Evolutionary conservation across 2,113 vertebrate species (phyloP), one percentile per base, ranked within the genome.

Genomic region (Coregonus clupeaformis): DNA sequence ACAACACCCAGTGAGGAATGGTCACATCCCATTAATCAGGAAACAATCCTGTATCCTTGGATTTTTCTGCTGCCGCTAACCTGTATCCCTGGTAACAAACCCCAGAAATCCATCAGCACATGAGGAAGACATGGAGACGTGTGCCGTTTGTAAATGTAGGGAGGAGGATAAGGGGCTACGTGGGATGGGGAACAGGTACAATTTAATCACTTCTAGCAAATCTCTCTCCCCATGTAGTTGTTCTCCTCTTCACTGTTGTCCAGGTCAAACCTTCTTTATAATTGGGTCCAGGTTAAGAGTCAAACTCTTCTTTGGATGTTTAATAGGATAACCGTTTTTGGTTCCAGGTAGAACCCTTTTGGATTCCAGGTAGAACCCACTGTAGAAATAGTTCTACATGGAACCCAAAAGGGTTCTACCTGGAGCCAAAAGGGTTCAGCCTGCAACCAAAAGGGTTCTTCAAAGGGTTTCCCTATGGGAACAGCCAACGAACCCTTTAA

Each of bases 11-110:
- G 68, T 67, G 68, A 85, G 76, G 69, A 69, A 75, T 77, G 82
- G 84, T 83, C 84, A 82, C 78, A 83, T 85, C 80, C 85, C 73
- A 90, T 86, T 87, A 86, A 86, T 88, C 86, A 89, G 80, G 71
- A 30, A 75, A 59, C 60, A 9, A 20, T 20, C 1, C n/a, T 22
- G 64, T 83, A 82, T 82, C 68, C 62, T 75, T 76, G 52, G 1
- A 32, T 80, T 82, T 85, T 77, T 84, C 72, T 42, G 59, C 47
- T 77, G 9, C 36, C 7, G 36, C 7, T 42, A 42, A 83, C 74
- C 70, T 80, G 77, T 80, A 84, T 82, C 71, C 71, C 75, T 74
- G 78, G 70, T 62, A 79, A 65, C 72, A 86, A 76, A 78, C 59
- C 18, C 77, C 71, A 80, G 83, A 42, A 42, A 82, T 86, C 72